Evolutionary conservation across 2,888 invertebrate species (phyloP), one percentile per base, ranked within the genome.

Genomic region (Meteorus colon): DNA sequence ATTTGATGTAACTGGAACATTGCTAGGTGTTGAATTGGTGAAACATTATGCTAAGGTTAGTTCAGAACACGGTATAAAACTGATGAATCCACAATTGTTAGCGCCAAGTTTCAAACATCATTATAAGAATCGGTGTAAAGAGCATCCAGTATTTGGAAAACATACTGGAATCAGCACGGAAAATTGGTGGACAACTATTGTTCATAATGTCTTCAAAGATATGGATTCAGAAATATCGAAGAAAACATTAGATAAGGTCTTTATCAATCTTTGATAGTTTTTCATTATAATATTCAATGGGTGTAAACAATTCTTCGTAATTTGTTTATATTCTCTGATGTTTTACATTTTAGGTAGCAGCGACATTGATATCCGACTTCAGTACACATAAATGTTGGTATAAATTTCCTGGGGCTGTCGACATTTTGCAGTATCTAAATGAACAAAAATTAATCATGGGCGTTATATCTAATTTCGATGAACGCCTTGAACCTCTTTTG

Each of bases 401-500:
- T 83, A 90, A 92, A 41, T 92, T 92, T 81, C 91, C 93, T 65
- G 95, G 95, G 19, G 91, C 93, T 29, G 86, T 92, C 12, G 92
- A 93, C 74, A 89, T 96, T n/a, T 90, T 97, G 1, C 89, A 92
- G 31, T 91, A 92, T 77, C 88, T 96, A 8, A 90, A 89, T 78
- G 86, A 87, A 14, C 90, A 88, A 73, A 89, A 89, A 31, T 84
- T 92, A 16, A 83, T 87, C 6, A 60, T 89, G n/a, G 97, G 97
- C 3, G 92, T 97, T 0, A 93, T 98, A 81, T 96, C 97, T 6
- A 98, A 98, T 90, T 96, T 95, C 90, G 98, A 98, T 90, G 95
- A 96, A 41, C 92, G 97, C 41, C 90, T 98, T 2, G 91, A 93
- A 77, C 90, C 91, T 5, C 92, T 97, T 79, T 90, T 98, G 72